Percentiles rank a stretch among this genome's conserved stretches.
These are phyloP conservation scores for Alaudala cheleensis DNA, from an alignment of 2,113 vertebrate species.

Conservation along the genomic window DNA sequence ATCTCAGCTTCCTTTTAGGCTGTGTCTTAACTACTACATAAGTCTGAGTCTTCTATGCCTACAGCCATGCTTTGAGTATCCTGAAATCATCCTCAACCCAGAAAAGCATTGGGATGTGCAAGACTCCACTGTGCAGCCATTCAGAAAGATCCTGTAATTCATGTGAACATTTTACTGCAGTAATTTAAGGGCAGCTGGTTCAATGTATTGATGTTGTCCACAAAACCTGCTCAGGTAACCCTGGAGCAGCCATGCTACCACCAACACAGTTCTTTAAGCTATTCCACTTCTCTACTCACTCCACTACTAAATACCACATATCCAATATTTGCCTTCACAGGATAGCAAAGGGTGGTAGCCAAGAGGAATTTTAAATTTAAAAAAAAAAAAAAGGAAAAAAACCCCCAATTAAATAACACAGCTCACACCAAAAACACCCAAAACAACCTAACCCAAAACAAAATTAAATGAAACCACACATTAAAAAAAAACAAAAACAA, in stretches of 20 bases:
- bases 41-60: background rate
- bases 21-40: background rate
- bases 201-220: background rate
- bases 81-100: background rate
- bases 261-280: background rate
- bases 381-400: background rate
- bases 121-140: background rate
- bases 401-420: no score
- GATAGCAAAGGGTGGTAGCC: background rate
- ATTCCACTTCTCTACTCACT: background rate
- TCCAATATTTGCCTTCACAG: background rate
- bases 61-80: background rate
- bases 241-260: background rate
- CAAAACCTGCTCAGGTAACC: background rate
- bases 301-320: background rate
- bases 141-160: background rate
- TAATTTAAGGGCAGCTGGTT: background rate
- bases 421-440: no score
- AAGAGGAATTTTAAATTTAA: background rate
- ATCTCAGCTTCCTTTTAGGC: background rate
- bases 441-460: background rate
- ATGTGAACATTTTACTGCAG: background rate
- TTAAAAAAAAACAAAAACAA: background rate
- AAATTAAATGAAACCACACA: background rate
- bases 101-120: background rate